A percentile compares a stretch with the other conserved stretches of the same genome.
Conservation (phyloP, 2,797 vertebrate species). For the Urosaurus nigricauda region DNA sequence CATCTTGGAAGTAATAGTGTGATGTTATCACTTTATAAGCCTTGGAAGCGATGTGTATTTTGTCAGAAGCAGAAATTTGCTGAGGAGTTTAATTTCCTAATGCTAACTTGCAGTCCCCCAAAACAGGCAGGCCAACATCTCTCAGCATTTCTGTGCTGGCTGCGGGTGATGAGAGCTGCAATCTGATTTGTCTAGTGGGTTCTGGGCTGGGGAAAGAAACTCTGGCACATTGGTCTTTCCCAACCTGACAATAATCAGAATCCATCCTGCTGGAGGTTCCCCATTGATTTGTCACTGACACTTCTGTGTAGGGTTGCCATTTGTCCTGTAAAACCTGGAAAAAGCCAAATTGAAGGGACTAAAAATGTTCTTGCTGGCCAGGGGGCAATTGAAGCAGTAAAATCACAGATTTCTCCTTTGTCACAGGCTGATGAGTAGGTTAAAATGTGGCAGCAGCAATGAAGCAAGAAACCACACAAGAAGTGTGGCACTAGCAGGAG, state of each 20-base stretch:
- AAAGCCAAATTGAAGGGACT: too few species aligned
- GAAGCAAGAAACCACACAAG: too few species aligned
- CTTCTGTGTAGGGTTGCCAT: too few species aligned
- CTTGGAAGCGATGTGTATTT: slow-evolving; percentile 62
- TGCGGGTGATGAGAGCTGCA: not conserved
- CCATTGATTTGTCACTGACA: not conserved
- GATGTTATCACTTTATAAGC: slow-evolving; percentile 65
- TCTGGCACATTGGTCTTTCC: not conserved
- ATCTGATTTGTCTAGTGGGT: not conserved
- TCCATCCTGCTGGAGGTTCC: not conserved
- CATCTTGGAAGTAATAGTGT: slow-evolving; percentile 62
- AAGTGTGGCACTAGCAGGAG: too few species aligned
- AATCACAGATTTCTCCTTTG: too few species aligned
- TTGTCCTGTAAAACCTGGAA: too few species aligned
- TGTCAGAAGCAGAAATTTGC: slow-evolving; percentile 61
- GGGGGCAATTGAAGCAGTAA: too few species aligned
- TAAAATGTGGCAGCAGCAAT: too few species aligned
- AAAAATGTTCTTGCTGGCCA: too few species aligned
- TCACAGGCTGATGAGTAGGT: too few species aligned
- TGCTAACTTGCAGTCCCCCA: not conserved
- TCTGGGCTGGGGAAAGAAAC: not conserved
- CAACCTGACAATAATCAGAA: not conserved
- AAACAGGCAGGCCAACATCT: not conserved
- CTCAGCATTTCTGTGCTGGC: not conserved
- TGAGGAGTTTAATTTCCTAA: slow-evolving; percentile 63